Percentiles rank a stretch among this genome's conserved stretches.
phyloP scores from a whole-genome alignment of 2,113 vertebrate species.

The Lucifuga dentata region DNA sequence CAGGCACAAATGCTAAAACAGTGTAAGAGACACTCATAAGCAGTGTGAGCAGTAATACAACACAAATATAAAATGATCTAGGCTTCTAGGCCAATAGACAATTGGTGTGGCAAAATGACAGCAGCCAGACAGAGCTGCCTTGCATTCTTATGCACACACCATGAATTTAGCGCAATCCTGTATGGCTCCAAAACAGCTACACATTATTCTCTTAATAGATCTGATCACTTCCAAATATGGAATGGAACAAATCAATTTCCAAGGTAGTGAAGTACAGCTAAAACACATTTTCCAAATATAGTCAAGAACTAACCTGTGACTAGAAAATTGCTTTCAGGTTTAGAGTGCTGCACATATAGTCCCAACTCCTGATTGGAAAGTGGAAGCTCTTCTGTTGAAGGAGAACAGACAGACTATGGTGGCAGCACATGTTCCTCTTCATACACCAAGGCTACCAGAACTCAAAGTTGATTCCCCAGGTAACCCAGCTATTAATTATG shows the following conservation, averaged over 20 bases:
- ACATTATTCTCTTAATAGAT: not conserved
- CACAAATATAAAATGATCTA: too few relatives aligned
- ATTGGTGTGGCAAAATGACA: too few relatives aligned
- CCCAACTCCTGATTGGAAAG: slow-evolving; percentile 35
- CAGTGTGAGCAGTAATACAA: too few relatives aligned
- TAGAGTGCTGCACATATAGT: slow-evolving; percentile 14
- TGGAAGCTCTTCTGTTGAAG: slow-evolving; percentile 30
- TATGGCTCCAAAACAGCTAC: slow-evolving; percentile 3
- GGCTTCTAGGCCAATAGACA: too few relatives aligned
- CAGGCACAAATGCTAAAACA: too few relatives aligned
- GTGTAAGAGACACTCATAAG: too few relatives aligned
- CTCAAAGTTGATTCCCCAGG: slow-evolving; percentile 51
- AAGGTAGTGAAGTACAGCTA: slow-evolving; percentile 1
- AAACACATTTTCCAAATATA: slow-evolving; percentile 7
- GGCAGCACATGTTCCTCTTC: slow-evolving; percentile 58
- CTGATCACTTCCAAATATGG: slow-evolving; percentile 4
- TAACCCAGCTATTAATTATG: slow-evolving; percentile 59
- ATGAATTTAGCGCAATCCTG: slow-evolving; percentile 2
- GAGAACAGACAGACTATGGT: slow-evolving; percentile 44
- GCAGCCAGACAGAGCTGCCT: too few relatives aligned
- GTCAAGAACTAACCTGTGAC: not conserved
- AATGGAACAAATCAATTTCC: not conserved
- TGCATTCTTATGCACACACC: slow-evolving; percentile 33
- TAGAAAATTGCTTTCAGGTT: slow-evolving; percentile 15
- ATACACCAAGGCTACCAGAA: slow-evolving; percentile 54